These are phyloP conservation scores for Distichodus sexfasciatus DNA, from an alignment of 2,797 vertebrate species.

Conservation along the genomic window DNA sequence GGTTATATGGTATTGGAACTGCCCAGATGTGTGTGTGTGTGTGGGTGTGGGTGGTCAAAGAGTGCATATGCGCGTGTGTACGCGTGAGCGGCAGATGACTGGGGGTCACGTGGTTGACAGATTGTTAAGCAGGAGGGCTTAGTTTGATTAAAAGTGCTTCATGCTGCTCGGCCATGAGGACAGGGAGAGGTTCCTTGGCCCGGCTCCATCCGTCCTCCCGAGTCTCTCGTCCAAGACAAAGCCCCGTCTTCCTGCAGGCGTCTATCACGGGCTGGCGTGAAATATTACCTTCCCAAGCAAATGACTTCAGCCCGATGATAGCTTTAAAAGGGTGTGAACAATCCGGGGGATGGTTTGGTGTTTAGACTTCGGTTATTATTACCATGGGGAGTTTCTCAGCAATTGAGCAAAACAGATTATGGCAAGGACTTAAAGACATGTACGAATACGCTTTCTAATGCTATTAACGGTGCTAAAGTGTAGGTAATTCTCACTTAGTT, in stretches of 20 bases:
- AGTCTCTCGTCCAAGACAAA: slow-evolving; percentile 25
- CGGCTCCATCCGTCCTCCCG: background rate
- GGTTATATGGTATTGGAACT: slow-evolving; percentile 14
- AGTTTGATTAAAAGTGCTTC: slow-evolving; percentile 41
- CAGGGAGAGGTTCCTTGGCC: background rate
- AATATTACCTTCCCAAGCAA: slow-evolving; percentile 40
- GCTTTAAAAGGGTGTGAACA: slow-evolving; percentile 19
- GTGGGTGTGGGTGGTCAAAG: background rate
- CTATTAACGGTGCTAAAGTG: background rate
- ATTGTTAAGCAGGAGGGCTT: slow-evolving; percentile 36
- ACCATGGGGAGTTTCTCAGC: slow-evolving; percentile 8
- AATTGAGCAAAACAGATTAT: slow-evolving; percentile 7
- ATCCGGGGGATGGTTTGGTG: background rate
- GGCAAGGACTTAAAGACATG: background rate
- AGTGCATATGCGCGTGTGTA: background rate
- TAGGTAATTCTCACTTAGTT: background rate
- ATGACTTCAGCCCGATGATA: slow-evolving; percentile 27
- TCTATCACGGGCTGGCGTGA: slow-evolving; percentile 38
- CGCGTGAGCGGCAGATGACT: slow-evolving; percentile 14
- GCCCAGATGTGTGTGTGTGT: slow-evolving; percentile 14
- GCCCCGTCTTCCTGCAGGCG: slow-evolving; percentile 16
- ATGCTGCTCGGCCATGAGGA: slow-evolving; percentile 25
- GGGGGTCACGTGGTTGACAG: slow-evolving; percentile 31
- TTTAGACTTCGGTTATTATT: slow-evolving; percentile 2
- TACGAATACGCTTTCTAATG: background rate